Percentiles rank a stretch among this genome's conserved stretches.
Conservation (phyloP, 2,888 invertebrate species). For the Dione juno region DNA sequence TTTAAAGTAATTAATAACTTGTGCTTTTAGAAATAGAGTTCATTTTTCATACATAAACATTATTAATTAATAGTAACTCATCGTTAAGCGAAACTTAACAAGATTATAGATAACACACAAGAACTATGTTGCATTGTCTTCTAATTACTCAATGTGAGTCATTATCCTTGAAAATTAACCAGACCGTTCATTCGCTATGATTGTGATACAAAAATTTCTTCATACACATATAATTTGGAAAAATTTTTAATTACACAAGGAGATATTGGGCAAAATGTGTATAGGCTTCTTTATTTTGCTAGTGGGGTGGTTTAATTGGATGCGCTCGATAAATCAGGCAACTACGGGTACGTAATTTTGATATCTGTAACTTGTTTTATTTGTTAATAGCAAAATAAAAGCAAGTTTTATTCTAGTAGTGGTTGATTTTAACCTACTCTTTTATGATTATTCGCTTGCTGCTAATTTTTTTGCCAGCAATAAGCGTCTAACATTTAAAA, state of each 20-base stretch:
- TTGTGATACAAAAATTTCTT: slow-evolving; percentile 43
- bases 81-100: slow-evolving; percentile 36
- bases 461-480: slow-evolving; percentile 10
- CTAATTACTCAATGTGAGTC: slow-evolving; percentile 57
- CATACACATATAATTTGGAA: slow-evolving; percentile 37
- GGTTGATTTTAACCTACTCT: slow-evolving; percentile 7
- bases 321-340: slow-evolving; percentile 45
- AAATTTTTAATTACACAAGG: slow-evolving; percentile 38
- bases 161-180: slow-evolving; percentile 69
- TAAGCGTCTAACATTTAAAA: slow-evolving; percentile 26
- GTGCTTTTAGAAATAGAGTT: neutral
- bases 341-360: slow-evolving; percentile 35
- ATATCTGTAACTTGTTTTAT: slow-evolving; percentile 21
- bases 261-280: slow-evolving; percentile 33
- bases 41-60: slow-evolving; percentile 1
- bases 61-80: slow-evolving; percentile 32
- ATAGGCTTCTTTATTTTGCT: slow-evolving; percentile 33
- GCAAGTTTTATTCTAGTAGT: slow-evolving; percentile 25
- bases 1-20: slow-evolving; percentile 5
- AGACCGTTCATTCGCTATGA: slow-evolving; percentile 64
- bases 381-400: slow-evolving; percentile 33
- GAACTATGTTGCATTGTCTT: slow-evolving; percentile 60
- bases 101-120: slow-evolving; percentile 50
- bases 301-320: slow-evolving; percentile 45
- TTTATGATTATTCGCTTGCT: neutral